Evolutionary conservation across 2,888 invertebrate species (phyloP).

Genomic region (Tachystola acroxantha): DNA sequence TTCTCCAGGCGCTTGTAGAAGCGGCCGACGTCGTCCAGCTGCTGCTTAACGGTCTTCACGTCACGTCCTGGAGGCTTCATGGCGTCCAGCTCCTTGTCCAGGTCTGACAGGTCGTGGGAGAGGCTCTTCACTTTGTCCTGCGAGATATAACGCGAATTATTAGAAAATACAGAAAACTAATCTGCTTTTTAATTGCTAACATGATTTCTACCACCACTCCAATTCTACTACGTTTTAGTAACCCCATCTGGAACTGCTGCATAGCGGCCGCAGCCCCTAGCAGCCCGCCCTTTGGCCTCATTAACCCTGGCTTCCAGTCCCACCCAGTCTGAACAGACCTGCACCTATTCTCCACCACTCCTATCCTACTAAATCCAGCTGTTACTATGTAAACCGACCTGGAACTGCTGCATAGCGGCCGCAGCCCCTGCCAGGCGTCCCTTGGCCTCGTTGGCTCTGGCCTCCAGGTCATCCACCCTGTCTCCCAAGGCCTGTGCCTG

Average conservation of each 20-base stretch:
- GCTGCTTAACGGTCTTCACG: slow-evolving; percentile 88
- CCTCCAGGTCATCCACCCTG: slow-evolving; percentile 85
- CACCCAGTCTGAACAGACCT: slow-evolving; percentile 85
- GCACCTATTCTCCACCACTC: slow-evolving; percentile 89
- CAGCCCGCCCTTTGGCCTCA: slow-evolving; percentile 86
- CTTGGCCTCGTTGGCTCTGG: slow-evolving; percentile 87
- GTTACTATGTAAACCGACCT: slow-evolving; percentile 58
- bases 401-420: slow-evolving; percentile 91
- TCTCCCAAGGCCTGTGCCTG: slow-evolving; percentile 88
- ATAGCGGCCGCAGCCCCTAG: slow-evolving; percentile 93
- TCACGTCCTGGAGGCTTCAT: slow-evolving; percentile 94
- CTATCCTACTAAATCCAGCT: too few species aligned
- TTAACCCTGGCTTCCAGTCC: slow-evolving; percentile 86
- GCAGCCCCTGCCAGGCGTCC: slow-evolving; percentile 90
- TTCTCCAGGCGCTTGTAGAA: slow-evolving; percentile 83
- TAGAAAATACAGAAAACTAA: too few species aligned
- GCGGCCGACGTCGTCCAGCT: slow-evolving; percentile 87
- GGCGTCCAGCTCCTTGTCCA: slow-evolving; percentile 90
- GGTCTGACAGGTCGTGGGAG: slow-evolving; percentile 84
- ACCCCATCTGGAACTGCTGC: slow-evolving; percentile 86
- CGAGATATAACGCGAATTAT: too few species aligned
- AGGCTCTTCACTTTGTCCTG: slow-evolving; percentile 89
- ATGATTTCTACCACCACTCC: too few species aligned
- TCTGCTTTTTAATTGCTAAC: too few species aligned
- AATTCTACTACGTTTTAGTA: neutral